Base-by-base conservation (phyloP, 2,888 invertebrate species). In the Agapostemon virescens region DNA sequence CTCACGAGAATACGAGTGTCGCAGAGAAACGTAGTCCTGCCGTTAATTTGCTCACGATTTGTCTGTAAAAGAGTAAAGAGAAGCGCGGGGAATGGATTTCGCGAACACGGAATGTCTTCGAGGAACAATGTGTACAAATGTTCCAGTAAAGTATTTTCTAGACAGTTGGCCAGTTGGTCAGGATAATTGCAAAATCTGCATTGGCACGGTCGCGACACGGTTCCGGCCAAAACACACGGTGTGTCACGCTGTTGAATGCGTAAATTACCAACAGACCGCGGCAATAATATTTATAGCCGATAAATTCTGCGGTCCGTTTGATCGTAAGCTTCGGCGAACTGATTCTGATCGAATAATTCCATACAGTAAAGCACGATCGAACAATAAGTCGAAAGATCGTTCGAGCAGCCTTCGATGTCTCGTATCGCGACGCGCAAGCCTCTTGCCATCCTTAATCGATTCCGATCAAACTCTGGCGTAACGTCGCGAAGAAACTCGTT, bases 121-220 rank as follows among this genome's bases (percentile, higher is more conserved):
- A 3, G 55, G 33, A 45, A 52, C 23, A 64, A 64, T 45, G 33
- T 26, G 15, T 30, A n/a, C 52, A 45, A 30, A 36, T 20, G 58
- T 64, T 72, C 30, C 40, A 45, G 40, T 4, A 26, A 42, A 17
- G 11, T 61, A 36, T 45, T 66, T 45, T 38, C 33, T 69, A 45
- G 38, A 66, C 45, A 20, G 33, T 67, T 74, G 68, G 63, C 64
- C 33, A n/a, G 64, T 49, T n/a, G 6, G 40, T 36, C 23, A 36
- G 20, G 40, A 36, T 38, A 71, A 74, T 82, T 67, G 78, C 78
- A 83, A 75, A 82, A 83, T 71, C 52, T 15, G 58, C 42, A 74
- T 82, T 82, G 78, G 74, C 82, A 83, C 70, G 15, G 38, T 11
- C 3, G 23, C 63, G 15, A 45, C 36, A 40, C 42, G 38, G 36